Evolutionary conservation across 53 echinoderm and acorn worm species (phyloP).

Genomic region (Echinometra lucunter): DNA sequence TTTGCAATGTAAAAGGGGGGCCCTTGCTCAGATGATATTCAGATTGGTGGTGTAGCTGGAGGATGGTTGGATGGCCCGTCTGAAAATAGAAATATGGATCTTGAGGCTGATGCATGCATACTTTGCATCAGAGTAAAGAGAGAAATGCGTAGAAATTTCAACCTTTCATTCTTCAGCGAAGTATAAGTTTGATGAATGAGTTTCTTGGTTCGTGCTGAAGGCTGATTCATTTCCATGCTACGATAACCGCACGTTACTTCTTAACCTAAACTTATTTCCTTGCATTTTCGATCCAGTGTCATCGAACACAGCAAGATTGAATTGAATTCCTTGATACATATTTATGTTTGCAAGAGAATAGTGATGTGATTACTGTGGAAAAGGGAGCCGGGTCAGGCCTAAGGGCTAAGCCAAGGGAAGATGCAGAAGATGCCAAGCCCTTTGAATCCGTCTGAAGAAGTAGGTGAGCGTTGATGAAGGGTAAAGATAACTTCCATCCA

Average conservation of each 20-base stretch:
- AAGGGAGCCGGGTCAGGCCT: not conserved
- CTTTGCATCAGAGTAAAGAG: not conserved
- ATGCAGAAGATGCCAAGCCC: not conserved
- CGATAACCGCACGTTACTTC: not conserved
- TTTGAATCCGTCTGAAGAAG: not conserved
- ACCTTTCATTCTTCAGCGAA: not conserved
- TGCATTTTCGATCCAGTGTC: not conserved
- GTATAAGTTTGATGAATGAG: constrained; percentile 32
- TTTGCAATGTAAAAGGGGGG: constrained; percentile 6
- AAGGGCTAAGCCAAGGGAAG: not conserved
- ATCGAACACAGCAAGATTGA: not conserved
- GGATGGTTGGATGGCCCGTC: not conserved
- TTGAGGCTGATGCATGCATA: constrained; percentile 24
- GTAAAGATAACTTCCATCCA: constrained; percentile 10
- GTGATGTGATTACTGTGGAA: constrained; percentile 4
- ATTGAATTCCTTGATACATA: not conserved
- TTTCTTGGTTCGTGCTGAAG: not conserved
- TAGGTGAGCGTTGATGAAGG: constrained; percentile 14
- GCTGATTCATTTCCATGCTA: not conserved
- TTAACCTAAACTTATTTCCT: not conserved
- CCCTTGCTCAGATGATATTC: not conserved
- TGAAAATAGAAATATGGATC: not conserved
- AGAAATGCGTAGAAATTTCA: constrained; percentile 4
- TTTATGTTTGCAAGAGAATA: not conserved
- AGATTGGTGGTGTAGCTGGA: not conserved